Base-by-base conservation (phyloP, 2,888 invertebrate species). In the Phrixothrix hirtus region DNA sequence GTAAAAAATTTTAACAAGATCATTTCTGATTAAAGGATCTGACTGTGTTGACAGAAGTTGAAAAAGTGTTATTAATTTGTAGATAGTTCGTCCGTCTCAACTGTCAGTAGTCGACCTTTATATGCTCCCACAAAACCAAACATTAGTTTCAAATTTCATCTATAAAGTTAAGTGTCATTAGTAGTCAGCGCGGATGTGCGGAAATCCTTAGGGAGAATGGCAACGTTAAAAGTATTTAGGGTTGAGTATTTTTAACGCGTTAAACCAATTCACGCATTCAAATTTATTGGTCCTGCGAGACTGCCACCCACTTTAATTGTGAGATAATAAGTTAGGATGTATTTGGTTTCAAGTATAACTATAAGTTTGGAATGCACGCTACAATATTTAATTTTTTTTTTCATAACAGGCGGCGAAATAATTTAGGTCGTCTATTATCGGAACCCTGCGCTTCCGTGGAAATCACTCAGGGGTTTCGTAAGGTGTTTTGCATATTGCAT, bases 101-200 rank as follows among this genome's bases (percentile, higher is more conserved):
- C 15, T 31, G 15, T 14, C 15, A 13, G 15, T 15, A 31, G 7
- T n/a, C 17, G 5, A 14, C 16, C 26, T 26, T 30, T 29, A 29
- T 21, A 31, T 41, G 41, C 13, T 41, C 41, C 11, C 32, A 13
- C 26, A 32, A 17, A 26, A 10, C 26, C 34, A 32, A 25, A 30
- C 37, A 46, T 46, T 37, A 38, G 46, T 46, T 38, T 46, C 46
- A 26, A 32, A 26, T 46, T 46, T 46, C 46, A 46, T 32, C 46
- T 46, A 46, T 46, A 31, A 26, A 46, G 46, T 38, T 46, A 46
- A 46, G 46, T 46, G 46, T 46, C 46, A 46, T 46, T 46, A 46
- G 46, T 31, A 46, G 31, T 46, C 46, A 46, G 32, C 32, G 15
- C 14, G 14, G 38, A 46, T 38, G 32, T 32, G 31, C 14, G 30